A percentile compares a stretch with the other conserved stretches of the same genome.
Conservation (phyloP, 2,888 invertebrate genomes). For the Amphipyra berbera region DNA sequence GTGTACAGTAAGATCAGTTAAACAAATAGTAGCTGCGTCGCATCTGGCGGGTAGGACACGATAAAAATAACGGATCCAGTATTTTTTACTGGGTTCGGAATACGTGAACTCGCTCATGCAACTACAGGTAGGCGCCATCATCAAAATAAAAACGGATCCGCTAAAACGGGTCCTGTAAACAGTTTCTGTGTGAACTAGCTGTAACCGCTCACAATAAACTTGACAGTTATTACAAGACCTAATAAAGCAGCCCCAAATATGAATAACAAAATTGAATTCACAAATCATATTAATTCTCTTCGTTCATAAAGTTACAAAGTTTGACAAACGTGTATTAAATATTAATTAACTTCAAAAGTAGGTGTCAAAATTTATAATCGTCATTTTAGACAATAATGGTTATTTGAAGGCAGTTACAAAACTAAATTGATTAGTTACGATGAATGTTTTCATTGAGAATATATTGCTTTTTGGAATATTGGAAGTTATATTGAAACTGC, state of each 20-base stretch:
- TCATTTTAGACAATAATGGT: constrained; percentile 11
- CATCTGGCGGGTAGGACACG: too few relatives aligned
- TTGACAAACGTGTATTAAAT: constrained; percentile 40
- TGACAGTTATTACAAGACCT: constrained; percentile 1
- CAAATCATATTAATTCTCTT: constrained; percentile 29
- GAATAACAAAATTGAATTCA: constrained; percentile 23
- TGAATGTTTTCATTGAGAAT: background rate
- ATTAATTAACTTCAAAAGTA: constrained; percentile 35
- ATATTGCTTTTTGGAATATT: background rate
- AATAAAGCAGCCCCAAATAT: constrained; percentile 3
- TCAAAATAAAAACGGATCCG: too few relatives aligned
- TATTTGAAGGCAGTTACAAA: constrained; percentile 5
- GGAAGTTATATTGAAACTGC: constrained; percentile 1
- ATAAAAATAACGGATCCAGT: too few relatives aligned
- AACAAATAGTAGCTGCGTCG: too few relatives aligned
- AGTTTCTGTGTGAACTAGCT: too few relatives aligned
- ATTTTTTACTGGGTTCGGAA: too few relatives aligned
- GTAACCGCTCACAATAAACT: background rate
- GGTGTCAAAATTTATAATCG: constrained; percentile 28
- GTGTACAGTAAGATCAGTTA: too few relatives aligned
- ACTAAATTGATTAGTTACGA: constrained; percentile 12
- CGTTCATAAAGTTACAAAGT: constrained; percentile 22
- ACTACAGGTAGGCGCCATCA: too few relatives aligned
- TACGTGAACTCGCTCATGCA: too few relatives aligned
- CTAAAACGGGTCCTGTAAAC: too few relatives aligned